Base-by-base conservation (phyloP, 1,140 invertebrate genomes). In the Orchestia grillus region DNA sequence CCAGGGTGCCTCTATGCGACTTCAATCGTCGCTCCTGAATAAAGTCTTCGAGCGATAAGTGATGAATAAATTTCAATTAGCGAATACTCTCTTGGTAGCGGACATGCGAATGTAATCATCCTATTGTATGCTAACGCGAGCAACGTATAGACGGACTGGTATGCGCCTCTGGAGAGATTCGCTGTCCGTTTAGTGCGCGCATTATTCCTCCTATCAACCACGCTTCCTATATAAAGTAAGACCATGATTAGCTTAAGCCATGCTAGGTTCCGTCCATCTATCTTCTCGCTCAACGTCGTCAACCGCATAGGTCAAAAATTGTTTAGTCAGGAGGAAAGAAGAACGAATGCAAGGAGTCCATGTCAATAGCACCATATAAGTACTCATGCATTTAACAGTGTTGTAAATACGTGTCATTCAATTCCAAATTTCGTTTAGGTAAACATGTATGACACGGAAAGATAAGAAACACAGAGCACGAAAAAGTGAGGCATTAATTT, bases 1-100 rank as follows among this genome's bases (percentile, higher is more conserved):
- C 62, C 62, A 77, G 62, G 28, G 62, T 28, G 62, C 62, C 28
- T 15, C 62, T 77, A 77, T 90, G 88, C 88, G n/a, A 42, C 41
- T 41, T 90, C 43, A 36, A 90, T 41, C 88, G 43, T 42, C 41
- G 88, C 44, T 45, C 19, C 11, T 45, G 92, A 94, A 47, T 94
- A 94, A 94, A 94, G 41, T 94, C 92, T 94, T 94, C 44, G 88
- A 45, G 41, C 92, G 11, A 94, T 45, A 94, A 47, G 92, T 47
- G 43, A 47, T 94, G 41, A 47, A 94, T 94, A 94, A 94, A 94
- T 94, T 94, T 94, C 92, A 94, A 94, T 94, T 94, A 94, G 92
- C 47, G 44, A 47, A 11, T 47, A n/a, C 41, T 45, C 43, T 94
- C 40, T 40, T 94, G 44, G 92, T 94, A 94, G 92, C 92, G 8